Evolutionary conservation across 1,140 invertebrate genomes (phyloP), one percentile per base, ranked within the genome.

Genomic region (Ladona fulva): DNA sequence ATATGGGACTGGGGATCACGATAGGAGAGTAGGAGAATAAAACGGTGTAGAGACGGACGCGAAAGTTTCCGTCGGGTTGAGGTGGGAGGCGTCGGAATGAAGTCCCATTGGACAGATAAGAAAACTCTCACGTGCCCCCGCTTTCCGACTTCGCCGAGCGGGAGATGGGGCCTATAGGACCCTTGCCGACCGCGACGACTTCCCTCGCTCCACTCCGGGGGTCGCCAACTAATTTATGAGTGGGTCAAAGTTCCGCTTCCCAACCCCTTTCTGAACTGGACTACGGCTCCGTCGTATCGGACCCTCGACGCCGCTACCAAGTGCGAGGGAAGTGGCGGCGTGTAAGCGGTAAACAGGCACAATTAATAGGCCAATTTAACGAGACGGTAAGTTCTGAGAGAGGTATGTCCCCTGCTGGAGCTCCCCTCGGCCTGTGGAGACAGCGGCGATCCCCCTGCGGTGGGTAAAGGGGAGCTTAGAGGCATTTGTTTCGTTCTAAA

Each of bases 321-420:
- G 52, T 66, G 52, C 16, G 52, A 66, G n/a, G 44, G 44, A 52
- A 19, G 44, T 19, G 44, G 19, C 44, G 10, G 52, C n/a, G 52
- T 66, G 52, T 66, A 19, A 16, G 52, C 14, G 52, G 52, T 66
- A 66, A 66, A 66, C 52, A 66, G 52, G 52, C 52, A 66, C 52
- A 66, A 66, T 66, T 66, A 66, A 66, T 66, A 66, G 52, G 14
- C 52, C 52, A 66, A 66, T 66, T 66, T 66, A 66, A 66, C 44
- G 44, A 10, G 44, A 52, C 52, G 52, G 52, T 22, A 66, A 66
- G 52, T 66, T 66, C n/a, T 22, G 52, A 16, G 52, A 66, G 52
- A 19, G 52, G 52, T 66, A 66, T 66, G 52, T 22, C n/a, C 52
- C 44, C 44, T 19, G 19, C 44, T 52, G 19, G 19, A 52, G 44